These are phyloP conservation scores for Synchiropus splendidus DNA, from an alignment of 2,113 vertebrate species.

Conservation along the genomic window DNA sequence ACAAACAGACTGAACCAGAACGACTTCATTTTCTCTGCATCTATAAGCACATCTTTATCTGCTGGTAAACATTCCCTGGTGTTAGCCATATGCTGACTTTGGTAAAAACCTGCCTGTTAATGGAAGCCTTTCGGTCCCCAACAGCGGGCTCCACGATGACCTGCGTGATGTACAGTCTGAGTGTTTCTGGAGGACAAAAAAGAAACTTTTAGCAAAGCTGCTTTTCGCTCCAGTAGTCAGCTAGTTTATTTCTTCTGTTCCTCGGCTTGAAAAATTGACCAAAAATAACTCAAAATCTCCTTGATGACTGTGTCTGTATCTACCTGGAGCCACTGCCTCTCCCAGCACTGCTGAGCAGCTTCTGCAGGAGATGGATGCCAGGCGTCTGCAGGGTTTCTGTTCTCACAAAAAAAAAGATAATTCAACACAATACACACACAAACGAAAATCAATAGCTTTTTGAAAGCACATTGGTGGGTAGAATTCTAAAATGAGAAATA, in stretches of 20 bases:
- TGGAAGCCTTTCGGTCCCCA: conserved; percentile 38
- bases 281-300: no score
- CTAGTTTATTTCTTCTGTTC: no score
- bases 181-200: conserved; percentile 60
- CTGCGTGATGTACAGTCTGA: conserved; percentile 86
- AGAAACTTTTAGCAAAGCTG: background rate
- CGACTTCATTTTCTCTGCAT: no score
- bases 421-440: background rate
- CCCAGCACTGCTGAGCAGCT: conserved; percentile 80
- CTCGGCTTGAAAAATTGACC: no score
- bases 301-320: no score
- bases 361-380: conserved; percentile 71
- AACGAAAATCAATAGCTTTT: no score
- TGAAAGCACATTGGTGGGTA: no score
- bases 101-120: conserved; percentile 48
- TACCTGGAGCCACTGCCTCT: conserved; percentile 79
- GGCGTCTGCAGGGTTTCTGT: conserved; percentile 74
- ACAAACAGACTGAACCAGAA: no score
- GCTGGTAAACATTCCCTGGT: background rate
- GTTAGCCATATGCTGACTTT: background rate
- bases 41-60: no score
- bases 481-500: no score
- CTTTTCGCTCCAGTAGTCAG: no score
- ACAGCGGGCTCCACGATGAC: conserved; percentile 65
- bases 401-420: conserved; percentile 4